phyloP scores from a whole-genome alignment of 2,113 vertebrate species.

The Hippoglossus stenolepis region DNA sequence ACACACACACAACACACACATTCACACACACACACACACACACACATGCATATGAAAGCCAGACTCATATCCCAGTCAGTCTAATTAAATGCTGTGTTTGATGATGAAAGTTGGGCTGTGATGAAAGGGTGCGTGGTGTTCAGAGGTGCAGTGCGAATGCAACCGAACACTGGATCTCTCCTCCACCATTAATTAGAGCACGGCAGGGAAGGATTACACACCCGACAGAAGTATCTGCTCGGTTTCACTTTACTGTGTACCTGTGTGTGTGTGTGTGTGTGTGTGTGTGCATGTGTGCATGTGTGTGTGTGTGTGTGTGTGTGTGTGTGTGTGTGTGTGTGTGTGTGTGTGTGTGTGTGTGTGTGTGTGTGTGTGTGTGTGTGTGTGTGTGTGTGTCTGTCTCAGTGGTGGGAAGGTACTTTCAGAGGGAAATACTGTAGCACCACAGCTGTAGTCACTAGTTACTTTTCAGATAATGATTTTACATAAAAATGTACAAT shows the following conservation, averaged over 20 bases:
- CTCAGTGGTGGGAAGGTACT: neutral
- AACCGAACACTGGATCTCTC: slow-evolving; percentile 51
- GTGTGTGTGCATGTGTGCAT: no score
- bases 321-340: no score
- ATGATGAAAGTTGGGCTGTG: slow-evolving; percentile 71
- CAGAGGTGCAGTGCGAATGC: slow-evolving; percentile 47
- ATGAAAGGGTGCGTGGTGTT: slow-evolving; percentile 66
- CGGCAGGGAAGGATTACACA: slow-evolving; percentile 50
- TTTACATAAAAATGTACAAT: neutral
- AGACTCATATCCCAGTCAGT: slow-evolving; percentile 44
- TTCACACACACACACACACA: no score
- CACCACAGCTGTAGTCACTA: no score
- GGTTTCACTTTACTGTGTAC: slow-evolving; percentile 2
- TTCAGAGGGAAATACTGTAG: no score
- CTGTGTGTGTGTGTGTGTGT: no score
- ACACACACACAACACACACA: no score
- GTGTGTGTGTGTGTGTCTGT: no score
- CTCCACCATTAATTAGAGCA: slow-evolving; percentile 55
- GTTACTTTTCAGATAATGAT: neutral
- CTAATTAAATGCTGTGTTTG: slow-evolving; percentile 73
- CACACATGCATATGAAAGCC: slow-evolving; percentile 33
- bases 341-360: no score
- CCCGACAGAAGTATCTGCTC: slow-evolving; percentile 48
- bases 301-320: no score
- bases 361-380: no score